phyloP scores from a whole-genome alignment of 2,888 invertebrate species.

The Oscheius sp. region DNA sequence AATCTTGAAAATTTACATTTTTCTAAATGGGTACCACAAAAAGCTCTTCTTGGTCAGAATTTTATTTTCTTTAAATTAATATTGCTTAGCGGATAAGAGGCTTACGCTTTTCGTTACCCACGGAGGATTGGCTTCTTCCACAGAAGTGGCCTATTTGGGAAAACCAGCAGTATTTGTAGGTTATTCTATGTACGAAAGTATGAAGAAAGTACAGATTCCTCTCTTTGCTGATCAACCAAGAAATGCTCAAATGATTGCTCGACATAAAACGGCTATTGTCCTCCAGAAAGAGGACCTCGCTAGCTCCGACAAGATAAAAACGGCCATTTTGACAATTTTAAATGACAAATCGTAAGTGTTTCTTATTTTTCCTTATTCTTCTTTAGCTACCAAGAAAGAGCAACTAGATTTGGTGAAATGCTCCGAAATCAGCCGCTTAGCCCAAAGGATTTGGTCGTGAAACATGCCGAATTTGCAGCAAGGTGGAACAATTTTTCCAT shows the following conservation, averaged over 20 bases:
- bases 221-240: slow-evolving; percentile 57
- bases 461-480: slow-evolving; percentile 25
- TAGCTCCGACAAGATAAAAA: slow-evolving; percentile 29
- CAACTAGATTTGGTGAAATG: slow-evolving; percentile 11
- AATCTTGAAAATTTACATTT: slow-evolving; percentile 45
- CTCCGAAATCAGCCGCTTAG: slow-evolving; percentile 2
- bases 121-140: slow-evolving; percentile 46
- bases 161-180: slow-evolving; percentile 42
- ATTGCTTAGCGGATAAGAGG: slow-evolving; percentile 38
- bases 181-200: background rate
- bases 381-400: slow-evolving; percentile 8
- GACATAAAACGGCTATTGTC: slow-evolving; percentile 45
- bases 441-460: slow-evolving; percentile 9
- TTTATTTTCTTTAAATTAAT: background rate
- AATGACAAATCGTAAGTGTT: slow-evolving; percentile 40
- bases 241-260: slow-evolving; percentile 51
- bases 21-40: slow-evolving; percentile 59
- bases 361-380: background rate
- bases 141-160: slow-evolving; percentile 47
- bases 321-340: slow-evolving; percentile 42
- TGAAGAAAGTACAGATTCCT: slow-evolving; percentile 43
- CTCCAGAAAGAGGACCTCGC: slow-evolving; percentile 47
- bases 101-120: slow-evolving; percentile 52
- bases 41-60: slow-evolving; percentile 44
- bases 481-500: slow-evolving; percentile 1